Evolutionary conservation across 2,797 vertebrate genomes (phyloP), one percentile per base, ranked within the genome.

Genomic region (Brachymystax lenok): DNA sequence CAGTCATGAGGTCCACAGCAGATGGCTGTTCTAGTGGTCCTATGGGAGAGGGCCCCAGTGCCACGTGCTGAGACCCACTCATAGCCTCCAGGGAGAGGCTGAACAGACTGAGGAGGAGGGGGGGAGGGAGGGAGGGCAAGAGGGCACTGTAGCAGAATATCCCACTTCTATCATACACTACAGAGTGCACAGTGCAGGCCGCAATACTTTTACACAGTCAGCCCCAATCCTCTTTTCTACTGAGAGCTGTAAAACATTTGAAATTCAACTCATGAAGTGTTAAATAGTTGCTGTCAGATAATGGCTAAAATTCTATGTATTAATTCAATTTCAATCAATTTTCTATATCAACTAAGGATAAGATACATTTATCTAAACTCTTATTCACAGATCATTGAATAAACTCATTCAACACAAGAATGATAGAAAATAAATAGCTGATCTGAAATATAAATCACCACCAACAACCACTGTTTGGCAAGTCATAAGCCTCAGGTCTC

Each of bases 1-100:
- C 64, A 76, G 77, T 35, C 8, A 75, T 85, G 79, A 74, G 71
- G 78, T 81, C 80, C 71, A 82, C 82, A 88, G 86, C 92, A 94
- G 93, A 92, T 92, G 92, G 91, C 71, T 73, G 27, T 80, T 63
- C 21, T 63, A 24, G 21, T 81, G 84, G 80, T 82, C 82, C 76
- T 51, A 4, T 73, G n/a, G 68, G 68, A 50, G 4, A 59, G 59
- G 50, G 27, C 10, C 24, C 24, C 46, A 77, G 80, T 79, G 79
- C 79, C 79, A 80, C 79, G 76, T 87, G 82, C 46, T 10, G 21
- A 71, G 14, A 89, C 87, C 83, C 80, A 80, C 80, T 70, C 80
- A 83, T 83, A 82, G 86, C 70, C 75, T 77, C 40, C 10, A 46
- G 40, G 74, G 73, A 35, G n/a, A 14, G n/a, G 35, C n/a, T 46